These are phyloP conservation scores for Megastigmus dorsalis DNA, from an alignment of 2,888 invertebrate species.

Conservation along the genomic window DNA sequence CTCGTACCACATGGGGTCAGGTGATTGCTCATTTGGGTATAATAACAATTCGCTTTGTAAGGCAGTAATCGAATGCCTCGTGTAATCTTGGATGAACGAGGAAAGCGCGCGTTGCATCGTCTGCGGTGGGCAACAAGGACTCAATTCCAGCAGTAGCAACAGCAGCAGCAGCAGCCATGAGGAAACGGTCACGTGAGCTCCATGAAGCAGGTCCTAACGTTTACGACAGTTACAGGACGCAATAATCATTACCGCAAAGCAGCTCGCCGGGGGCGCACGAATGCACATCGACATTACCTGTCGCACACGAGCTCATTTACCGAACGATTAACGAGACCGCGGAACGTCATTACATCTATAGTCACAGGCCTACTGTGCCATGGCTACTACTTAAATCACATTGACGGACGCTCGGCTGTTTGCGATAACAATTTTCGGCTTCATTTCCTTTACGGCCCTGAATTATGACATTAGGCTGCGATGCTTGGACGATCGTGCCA, in stretches of 20 bases:
- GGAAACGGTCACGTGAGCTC: constrained; percentile 18
- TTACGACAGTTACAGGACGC: constrained; percentile 39
- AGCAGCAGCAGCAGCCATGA: constrained; percentile 4
- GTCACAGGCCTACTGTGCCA: too few relatives aligned
- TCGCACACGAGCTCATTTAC: constrained; percentile 57
- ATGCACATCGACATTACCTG: constrained; percentile 35
- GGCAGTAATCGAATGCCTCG: constrained; percentile 29
- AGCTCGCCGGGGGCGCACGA: constrained; percentile 30
- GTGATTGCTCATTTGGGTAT: constrained; percentile 8
- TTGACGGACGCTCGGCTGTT: constrained; percentile 12
- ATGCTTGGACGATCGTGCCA: too few relatives aligned
- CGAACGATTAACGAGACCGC: constrained; percentile 64
- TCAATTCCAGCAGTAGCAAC: constrained; percentile 17
- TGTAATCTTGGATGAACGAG: constrained; percentile 33
- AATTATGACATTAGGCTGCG: too few relatives aligned
- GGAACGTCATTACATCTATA: constrained; percentile 55
- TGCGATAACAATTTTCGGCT: constrained; percentile 34
- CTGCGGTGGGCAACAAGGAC: constrained; percentile 28
- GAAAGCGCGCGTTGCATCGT: constrained; percentile 17
- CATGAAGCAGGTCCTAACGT: constrained; percentile 28
- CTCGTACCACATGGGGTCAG: not conserved
- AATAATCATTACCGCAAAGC: constrained; percentile 53
- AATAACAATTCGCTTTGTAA: constrained; percentile 23
- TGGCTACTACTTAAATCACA: constrained; percentile 40
- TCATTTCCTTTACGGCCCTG: constrained; percentile 15